Evolutionary conservation across 2,113 vertebrate species (phyloP).

Genomic region (Genyomyrus donnyi): DNA sequence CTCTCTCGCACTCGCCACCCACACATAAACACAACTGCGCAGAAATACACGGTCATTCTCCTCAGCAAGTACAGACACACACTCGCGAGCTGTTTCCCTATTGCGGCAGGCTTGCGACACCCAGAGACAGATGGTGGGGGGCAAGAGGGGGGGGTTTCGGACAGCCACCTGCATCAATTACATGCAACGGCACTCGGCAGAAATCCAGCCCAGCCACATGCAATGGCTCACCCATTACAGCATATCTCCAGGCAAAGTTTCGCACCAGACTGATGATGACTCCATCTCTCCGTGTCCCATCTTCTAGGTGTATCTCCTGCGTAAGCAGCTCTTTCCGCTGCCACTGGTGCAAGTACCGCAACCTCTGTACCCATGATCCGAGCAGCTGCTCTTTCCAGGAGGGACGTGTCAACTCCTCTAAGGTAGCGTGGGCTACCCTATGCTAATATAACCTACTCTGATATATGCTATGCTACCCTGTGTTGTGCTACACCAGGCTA

Average conservation of each 20-base stretch:
- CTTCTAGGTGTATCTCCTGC: slow-evolving; percentile 83
- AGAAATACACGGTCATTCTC: background rate
- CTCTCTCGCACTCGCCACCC: background rate
- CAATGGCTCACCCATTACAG: background rate
- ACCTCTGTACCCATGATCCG: slow-evolving; percentile 89
- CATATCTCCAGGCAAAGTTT: background rate
- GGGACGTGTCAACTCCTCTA: slow-evolving; percentile 83
- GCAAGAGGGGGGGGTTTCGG: background rate
- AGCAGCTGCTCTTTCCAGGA: slow-evolving; percentile 92
- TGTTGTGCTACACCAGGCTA: background rate
- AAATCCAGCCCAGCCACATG: background rate
- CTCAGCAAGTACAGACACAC: background rate
- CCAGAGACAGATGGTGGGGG: background rate
- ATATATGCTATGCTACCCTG: background rate
- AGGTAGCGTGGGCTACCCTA: slow-evolving; percentile 61
- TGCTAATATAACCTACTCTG: background rate
- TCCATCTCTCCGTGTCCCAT: background rate
- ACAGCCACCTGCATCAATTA: slow-evolving; percentile 3
- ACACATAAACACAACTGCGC: background rate
- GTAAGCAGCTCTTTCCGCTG: slow-evolving; percentile 90
- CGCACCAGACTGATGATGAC: no score
- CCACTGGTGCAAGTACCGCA: slow-evolving; percentile 96
- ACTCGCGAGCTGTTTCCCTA: background rate
- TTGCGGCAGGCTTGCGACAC: background rate
- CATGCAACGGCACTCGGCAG: background rate